Evolutionary conservation across 2,113 vertebrate species (phyloP).

Genomic region (Atherinomorus stipes): DNA sequence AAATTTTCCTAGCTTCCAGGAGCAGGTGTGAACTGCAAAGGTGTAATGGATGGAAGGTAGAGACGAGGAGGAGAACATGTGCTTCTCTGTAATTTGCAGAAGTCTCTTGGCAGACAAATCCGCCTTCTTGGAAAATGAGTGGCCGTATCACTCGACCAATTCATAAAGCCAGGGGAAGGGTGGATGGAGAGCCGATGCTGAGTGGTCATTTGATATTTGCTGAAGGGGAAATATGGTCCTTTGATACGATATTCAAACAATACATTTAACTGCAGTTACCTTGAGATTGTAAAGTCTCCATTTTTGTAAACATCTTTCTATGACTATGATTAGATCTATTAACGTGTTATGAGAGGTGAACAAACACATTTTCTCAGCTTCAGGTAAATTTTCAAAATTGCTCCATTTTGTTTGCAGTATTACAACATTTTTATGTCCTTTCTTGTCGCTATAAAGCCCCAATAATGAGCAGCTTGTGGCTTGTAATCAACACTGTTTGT

Average conservation of each 20-base stretch:
- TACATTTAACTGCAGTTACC: conserved; percentile 28
- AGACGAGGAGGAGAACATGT: conserved; percentile 6
- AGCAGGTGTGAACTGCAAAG: conserved; percentile 60
- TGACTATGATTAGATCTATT: conserved; percentile 22
- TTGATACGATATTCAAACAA: conserved; percentile 28
- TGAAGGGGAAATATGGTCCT: background rate
- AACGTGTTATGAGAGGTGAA: conserved; percentile 12
- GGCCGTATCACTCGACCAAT: conserved; percentile 4
- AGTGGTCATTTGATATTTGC: conserved; percentile 23
- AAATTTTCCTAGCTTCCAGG: conserved; percentile 37
- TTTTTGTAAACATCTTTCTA: conserved; percentile 6
- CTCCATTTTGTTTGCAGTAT: background rate
- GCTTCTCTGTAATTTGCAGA: conserved; percentile 19
- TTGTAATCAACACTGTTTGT: background rate
- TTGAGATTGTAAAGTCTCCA: background rate
- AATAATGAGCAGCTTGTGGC: background rate
- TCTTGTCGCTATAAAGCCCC: too few species aligned
- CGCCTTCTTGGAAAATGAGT: conserved; percentile 17
- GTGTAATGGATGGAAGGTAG: conserved; percentile 51
- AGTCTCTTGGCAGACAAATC: conserved; percentile 2
- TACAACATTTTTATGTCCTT: background rate
- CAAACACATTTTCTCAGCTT: background rate
- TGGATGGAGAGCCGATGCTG: conserved; percentile 1
- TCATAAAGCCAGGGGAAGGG: conserved; percentile 4
- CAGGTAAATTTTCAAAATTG: background rate